phyloP scores from a whole-genome alignment of 37 sponge, comb jelly and placozoan genomes.

The Hexactinellida sp. region DNA sequence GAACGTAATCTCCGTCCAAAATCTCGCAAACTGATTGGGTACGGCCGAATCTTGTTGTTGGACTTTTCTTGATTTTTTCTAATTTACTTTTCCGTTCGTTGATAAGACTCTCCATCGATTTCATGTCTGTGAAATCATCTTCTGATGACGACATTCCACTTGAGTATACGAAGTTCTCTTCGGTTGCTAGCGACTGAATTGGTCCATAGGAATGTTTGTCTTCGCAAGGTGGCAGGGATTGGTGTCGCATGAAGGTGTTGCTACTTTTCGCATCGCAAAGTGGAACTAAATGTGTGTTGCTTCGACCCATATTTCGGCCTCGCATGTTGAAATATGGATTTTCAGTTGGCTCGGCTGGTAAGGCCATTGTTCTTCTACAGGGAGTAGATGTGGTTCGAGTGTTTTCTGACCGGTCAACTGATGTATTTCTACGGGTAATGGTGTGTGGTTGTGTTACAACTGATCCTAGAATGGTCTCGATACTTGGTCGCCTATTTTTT shows the following conservation, averaged over 20 bases:
- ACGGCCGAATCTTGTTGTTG: not conserved
- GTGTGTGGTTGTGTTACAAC: not conserved
- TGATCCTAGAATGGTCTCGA: not conserved
- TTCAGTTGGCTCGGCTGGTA: not conserved
- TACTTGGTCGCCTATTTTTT: not conserved
- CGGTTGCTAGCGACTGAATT: not conserved
- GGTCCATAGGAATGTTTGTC: not conserved
- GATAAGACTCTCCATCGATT: not conserved
- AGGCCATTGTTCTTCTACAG: not conserved
- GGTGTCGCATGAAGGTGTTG: not conserved
- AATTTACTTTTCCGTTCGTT: not conserved
- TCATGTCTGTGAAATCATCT: slow-evolving; percentile 4
- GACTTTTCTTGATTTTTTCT: not conserved
- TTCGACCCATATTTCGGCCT: not conserved
- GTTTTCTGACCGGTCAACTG: not conserved
- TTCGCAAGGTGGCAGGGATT: not conserved
- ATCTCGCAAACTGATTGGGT: not conserved
- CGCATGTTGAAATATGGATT: not conserved
- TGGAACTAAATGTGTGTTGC: not conserved
- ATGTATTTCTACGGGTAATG: not conserved
- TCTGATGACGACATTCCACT: not conserved
- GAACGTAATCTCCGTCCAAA: not conserved
- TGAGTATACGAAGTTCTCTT: not conserved
- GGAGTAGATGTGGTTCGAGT: not conserved
- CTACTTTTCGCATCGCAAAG: not conserved